phyloP scores from a whole-genome alignment of 2,888 invertebrate genomes.

The Nezara viridula region DNA sequence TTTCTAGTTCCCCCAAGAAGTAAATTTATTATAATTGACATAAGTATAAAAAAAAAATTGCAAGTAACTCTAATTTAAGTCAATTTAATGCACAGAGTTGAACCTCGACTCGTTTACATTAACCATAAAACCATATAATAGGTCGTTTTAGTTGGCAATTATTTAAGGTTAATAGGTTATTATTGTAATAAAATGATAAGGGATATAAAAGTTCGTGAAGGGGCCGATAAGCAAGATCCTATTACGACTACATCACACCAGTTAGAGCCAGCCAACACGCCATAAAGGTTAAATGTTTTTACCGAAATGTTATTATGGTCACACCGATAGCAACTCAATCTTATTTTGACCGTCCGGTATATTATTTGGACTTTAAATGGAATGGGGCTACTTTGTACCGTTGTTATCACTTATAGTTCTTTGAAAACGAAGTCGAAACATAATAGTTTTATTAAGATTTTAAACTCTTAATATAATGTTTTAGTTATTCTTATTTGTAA shows the following conservation, averaged over 20 bases:
- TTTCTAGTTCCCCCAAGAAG: too few relatives aligned
- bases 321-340: background rate
- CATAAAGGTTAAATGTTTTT: background rate
- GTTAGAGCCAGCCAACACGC: background rate
- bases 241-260: background rate
- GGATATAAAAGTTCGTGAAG: background rate
- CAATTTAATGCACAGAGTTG: background rate
- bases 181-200: slow-evolving; percentile 19
- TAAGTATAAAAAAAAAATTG: too few relatives aligned
- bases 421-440: too few relatives aligned
- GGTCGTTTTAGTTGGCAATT: background rate
- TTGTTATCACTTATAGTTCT: too few relatives aligned
- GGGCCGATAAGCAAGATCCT: background rate
- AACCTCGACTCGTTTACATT: background rate
- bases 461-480: too few relatives aligned
- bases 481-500: too few relatives aligned
- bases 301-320: background rate
- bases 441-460: too few relatives aligned
- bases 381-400: background rate
- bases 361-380: background rate
- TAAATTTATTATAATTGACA: too few relatives aligned
- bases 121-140: background rate
- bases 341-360: background rate
- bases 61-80: too few relatives aligned
- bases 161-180: background rate